phyloP scores from a whole-genome alignment of 1,140 invertebrate genomes.

The Lepidostoma basale region DNA sequence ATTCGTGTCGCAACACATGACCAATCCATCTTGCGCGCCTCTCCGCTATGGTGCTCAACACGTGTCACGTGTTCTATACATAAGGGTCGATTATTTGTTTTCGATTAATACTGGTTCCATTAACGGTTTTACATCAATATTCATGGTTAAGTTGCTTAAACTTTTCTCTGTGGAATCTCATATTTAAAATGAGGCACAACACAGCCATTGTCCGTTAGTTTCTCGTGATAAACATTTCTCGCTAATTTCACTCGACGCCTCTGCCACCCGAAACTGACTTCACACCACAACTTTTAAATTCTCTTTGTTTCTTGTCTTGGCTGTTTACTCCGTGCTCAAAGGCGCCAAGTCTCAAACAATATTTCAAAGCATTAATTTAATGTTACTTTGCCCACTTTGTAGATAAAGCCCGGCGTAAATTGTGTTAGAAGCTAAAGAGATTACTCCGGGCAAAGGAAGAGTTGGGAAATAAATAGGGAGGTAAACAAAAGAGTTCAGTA shows the following conservation, averaged over 20 bases:
- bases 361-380: background rate
- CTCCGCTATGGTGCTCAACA: no score
- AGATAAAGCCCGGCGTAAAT: background rate
- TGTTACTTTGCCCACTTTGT: background rate
- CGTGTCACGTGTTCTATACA: no score
- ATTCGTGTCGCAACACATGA: no score
- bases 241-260: no score
- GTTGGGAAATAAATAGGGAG: background rate
- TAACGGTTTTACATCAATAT: background rate
- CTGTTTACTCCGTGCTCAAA: background rate
- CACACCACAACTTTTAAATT: background rate
- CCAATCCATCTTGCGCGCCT: no score
- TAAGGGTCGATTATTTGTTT: no score
- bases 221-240: no score
- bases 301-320: background rate
- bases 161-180: background rate
- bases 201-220: no score
- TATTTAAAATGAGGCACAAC: background rate
- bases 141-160: background rate
- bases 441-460: no score
- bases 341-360: background rate
- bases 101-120: background rate
- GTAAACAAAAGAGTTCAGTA: background rate
- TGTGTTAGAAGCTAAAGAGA: no score
- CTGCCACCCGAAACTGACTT: background rate